Evolutionary conservation across 2,888 invertebrate genomes (phyloP).

Genomic region (Lasioglossum vierecki): DNA sequence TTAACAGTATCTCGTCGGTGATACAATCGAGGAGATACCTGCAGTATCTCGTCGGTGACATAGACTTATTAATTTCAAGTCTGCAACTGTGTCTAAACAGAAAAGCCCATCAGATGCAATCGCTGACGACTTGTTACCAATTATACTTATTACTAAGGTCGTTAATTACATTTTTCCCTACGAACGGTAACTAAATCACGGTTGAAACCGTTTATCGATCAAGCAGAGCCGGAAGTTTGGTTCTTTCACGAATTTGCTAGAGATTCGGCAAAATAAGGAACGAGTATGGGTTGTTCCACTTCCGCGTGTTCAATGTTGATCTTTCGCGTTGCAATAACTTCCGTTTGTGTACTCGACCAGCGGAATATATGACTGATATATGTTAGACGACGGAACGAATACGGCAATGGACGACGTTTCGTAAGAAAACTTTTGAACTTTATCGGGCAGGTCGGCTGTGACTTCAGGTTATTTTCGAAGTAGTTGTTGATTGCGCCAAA

Average conservation of each 20-base stretch:
- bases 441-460: background rate
- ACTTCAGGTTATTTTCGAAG: background rate
- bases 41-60: no score
- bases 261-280: background rate
- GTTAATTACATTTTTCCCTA: background rate
- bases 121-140: no score
- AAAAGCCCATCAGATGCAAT: no score
- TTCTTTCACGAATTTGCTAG: background rate
- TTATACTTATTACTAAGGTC: no score
- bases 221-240: background rate
- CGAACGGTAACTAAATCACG: background rate
- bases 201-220: background rate
- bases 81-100: no score
- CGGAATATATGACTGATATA: constrained; percentile 7
- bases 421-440: constrained; percentile 49
- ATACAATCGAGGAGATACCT: background rate
- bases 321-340: constrained; percentile 10
- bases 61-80: no score
- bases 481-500: constrained; percentile 1
- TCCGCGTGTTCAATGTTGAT: constrained; percentile 10
- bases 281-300: background rate
- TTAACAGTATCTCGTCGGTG: no score
- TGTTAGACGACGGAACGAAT: constrained; percentile 7
- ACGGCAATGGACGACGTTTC: background rate
- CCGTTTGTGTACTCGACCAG: background rate